phyloP scores from a whole-genome alignment of 2,113 vertebrate genomes.

The Eonycteris spelaea region DNA sequence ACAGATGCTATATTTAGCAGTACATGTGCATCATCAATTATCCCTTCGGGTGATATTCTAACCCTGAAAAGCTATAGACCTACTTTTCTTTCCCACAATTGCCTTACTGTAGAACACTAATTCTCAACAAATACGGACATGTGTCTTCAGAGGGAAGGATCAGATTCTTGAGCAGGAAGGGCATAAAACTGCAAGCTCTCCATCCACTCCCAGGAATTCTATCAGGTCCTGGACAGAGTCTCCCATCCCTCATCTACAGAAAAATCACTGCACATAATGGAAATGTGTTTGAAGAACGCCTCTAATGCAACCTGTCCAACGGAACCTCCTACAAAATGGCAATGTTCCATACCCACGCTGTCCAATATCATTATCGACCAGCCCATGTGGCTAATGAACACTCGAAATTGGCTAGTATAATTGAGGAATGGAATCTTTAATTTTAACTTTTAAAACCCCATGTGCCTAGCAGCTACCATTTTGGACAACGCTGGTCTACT shows the following conservation, averaged over 20 bases:
- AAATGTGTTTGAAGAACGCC: not conserved
- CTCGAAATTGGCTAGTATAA: not conserved
- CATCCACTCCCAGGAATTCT: not conserved
- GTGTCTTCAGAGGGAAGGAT: not conserved
- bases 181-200: not conserved
- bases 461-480: not conserved
- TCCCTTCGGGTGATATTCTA: not conserved
- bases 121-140: not conserved
- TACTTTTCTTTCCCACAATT: not conserved
- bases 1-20: not conserved
- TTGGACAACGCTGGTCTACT: not conserved
- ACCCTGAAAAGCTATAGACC: not conserved
- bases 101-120: not conserved
- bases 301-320: not conserved
- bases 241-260: not conserved
- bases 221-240: not conserved
- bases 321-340: not conserved
- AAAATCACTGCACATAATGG: not conserved
- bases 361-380: not conserved
- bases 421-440: not conserved
- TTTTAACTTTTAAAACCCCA: not conserved
- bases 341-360: rapidly evolving
- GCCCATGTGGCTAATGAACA: not conserved
- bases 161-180: not conserved
- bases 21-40: not conserved